Conservation (phyloP, 2,888 invertebrate species). For the Scaptomyza polygonia region DNA sequence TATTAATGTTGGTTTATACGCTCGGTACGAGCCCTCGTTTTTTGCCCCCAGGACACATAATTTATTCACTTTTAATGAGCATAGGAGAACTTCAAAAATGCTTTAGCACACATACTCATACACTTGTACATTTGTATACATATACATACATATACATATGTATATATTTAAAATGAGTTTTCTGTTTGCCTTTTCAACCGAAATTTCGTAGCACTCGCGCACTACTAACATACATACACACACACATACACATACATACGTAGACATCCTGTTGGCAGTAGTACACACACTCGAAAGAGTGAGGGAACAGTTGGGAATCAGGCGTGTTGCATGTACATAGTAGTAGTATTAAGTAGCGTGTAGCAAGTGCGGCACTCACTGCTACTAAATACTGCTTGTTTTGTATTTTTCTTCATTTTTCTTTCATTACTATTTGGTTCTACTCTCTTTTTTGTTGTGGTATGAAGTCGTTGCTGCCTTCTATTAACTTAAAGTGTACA, state of each 20-base stretch:
- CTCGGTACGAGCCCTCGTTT: conserved; percentile 22
- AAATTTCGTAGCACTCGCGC: conserved; percentile 51
- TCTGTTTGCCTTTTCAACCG: conserved; percentile 66
- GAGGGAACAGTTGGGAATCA: conserved; percentile 53
- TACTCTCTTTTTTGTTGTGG: conserved; percentile 68
- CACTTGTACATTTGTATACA: conserved; percentile 16
- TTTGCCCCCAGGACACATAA: conserved; percentile 45
- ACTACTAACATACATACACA: conserved; percentile 8
- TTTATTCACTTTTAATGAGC: conserved; percentile 77
- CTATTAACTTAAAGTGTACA: conserved; percentile 69
- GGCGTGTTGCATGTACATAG: conserved; percentile 68
- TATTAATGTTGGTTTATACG: conserved; percentile 33
- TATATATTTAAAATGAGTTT: conserved; percentile 69
- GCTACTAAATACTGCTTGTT: conserved; percentile 46
- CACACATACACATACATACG: conserved; percentile 1
- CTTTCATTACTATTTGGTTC: conserved; percentile 6
- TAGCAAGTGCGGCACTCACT: conserved; percentile 67
- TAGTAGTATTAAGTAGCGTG: conserved; percentile 64
- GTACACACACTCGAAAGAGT: conserved; percentile 47
- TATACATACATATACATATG: conserved; percentile 5
- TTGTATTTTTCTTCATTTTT: conserved; percentile 13
- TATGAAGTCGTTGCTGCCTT: conserved; percentile 74
- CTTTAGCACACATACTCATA: conserved; percentile 23
- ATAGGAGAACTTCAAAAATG: conserved; percentile 60
- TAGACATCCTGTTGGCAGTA: conserved; percentile 55